Base-by-base conservation (phyloP, 2,888 invertebrate species). In the Allacma fusca region DNA sequence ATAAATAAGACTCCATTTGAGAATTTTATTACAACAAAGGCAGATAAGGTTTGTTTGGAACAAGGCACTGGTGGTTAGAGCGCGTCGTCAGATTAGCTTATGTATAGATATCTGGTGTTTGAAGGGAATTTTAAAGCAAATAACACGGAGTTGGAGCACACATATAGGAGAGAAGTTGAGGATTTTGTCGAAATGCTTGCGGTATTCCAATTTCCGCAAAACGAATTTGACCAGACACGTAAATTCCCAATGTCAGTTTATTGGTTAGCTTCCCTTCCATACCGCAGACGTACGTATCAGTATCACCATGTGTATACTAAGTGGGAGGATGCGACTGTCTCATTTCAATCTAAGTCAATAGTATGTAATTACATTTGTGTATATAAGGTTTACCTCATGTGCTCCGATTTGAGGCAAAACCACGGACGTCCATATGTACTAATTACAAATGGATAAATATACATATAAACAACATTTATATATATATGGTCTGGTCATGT, bases 241-340 rank as follows among this genome's bases (percentile, higher is more conserved):
- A 62, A 62, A 62, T 19, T 62, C 62, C 62, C 62, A 62, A 62
- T 62, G 62, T 62, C 62, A 62, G 24, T 26, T 62, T 26, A 12
- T 62, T 62, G 21, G 12, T 62, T 62, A 24, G 62, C 62, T 62
- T 62, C 62, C 62, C 26, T 62, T 62, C 62, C n/a, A 12, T n/a
- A 62, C 62, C 62, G n/a, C 62, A 62, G 24, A 62, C 62, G 62
- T 62, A 23, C 62, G 62, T 24, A 62, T 62, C 62, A 62, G 4
- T 19, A 12, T 62, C 9, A 62, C 23, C 23, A 23, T n/a, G 13
- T 24, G 21, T 24, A 5, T 62, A 62, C 23, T 62, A 23, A 62
- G 62, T 62, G 23, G 26, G 26, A 34, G 34, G 34, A 34, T 34
- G 21, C 16, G 50, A 50, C 19, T 62, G n/a, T 62, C 19, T 59